Evolutionary conservation across 2,888 invertebrate species (phyloP).

Genomic region (Adelognathus sp.): DNA sequence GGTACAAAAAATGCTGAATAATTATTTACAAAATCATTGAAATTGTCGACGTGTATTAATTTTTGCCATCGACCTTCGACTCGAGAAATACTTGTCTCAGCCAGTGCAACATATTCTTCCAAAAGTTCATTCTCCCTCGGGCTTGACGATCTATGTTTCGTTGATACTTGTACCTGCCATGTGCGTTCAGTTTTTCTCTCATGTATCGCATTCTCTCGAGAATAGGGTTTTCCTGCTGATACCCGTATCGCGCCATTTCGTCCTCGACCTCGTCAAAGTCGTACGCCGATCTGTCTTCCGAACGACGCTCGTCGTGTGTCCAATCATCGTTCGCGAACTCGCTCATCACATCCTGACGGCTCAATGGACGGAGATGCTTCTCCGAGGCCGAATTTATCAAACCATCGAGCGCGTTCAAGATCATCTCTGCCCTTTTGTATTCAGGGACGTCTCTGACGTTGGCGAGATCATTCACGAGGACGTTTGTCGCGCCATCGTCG

Average conservation of each 20-base stretch:
- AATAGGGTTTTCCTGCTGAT: conserved; percentile 58
- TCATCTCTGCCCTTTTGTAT: conserved; percentile 48
- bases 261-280: conserved; percentile 4
- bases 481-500: conserved; percentile 45
- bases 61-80: neutral
- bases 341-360: neutral
- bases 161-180: conserved; percentile 56
- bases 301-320: neutral
- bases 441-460: conserved; percentile 58
- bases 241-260: conserved; percentile 42
- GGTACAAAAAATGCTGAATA: neutral
- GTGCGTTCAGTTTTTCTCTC: conserved; percentile 27
- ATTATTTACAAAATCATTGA: conserved; percentile 27
- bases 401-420: conserved; percentile 58
- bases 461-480: conserved; percentile 32
- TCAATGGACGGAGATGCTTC: conserved; percentile 26
- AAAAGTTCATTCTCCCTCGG: conserved; percentile 44
- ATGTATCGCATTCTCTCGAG: conserved; percentile 47
- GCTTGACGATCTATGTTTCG: conserved; percentile 42
- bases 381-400: conserved; percentile 30
- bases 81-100: conserved; percentile 53
- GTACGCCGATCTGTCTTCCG: neutral
- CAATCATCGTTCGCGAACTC: conserved; percentile 14
- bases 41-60: conserved; percentile 2
- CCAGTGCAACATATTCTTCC: conserved; percentile 54